phyloP scores from a whole-genome alignment of 2,113 vertebrate genomes.

The Nannospalax galili region DNA sequence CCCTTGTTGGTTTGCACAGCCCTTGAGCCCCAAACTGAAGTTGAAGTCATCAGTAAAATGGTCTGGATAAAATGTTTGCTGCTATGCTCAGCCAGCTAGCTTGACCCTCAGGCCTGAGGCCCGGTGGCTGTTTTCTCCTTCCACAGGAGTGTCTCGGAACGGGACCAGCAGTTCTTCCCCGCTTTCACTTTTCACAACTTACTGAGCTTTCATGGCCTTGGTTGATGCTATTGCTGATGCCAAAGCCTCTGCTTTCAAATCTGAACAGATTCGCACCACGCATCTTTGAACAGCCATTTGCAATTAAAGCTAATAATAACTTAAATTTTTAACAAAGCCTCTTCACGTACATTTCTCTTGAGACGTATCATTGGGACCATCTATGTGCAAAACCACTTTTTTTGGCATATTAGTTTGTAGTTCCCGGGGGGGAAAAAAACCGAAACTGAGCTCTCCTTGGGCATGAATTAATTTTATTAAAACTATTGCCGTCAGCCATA shows the following conservation, averaged over 20 bases:
- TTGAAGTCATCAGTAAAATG: constrained; percentile 99
- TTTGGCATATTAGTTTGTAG: too few species aligned
- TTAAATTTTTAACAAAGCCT: constrained; percentile 97
- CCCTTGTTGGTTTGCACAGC: constrained; percentile 85
- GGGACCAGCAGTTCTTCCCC: constrained; percentile 94
- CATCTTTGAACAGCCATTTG: constrained; percentile 99
- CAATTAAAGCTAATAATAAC: constrained; percentile 99
- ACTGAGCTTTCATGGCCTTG: constrained; percentile 98
- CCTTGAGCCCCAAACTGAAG: constrained; percentile 83
- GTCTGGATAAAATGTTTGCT: constrained; percentile 97
- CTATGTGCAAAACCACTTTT: too few species aligned
- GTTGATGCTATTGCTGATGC: constrained; percentile 98
- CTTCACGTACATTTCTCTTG: constrained; percentile 97
- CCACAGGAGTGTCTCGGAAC: constrained; percentile 92
- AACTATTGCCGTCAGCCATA: too few species aligned
- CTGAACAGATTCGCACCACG: constrained; percentile 97
- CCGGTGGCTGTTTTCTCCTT: constrained; percentile 95
- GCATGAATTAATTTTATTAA: too few species aligned
- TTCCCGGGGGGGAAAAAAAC: too few species aligned
- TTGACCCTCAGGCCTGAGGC: constrained; percentile 97
- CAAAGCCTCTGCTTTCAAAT: constrained; percentile 97
- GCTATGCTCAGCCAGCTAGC: constrained; percentile 96
- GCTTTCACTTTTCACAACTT: constrained; percentile 95
- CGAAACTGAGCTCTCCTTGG: too few species aligned
- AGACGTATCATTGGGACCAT: too few species aligned